Evolutionary conservation across 2,113 vertebrate genomes (phyloP).

Genomic region (Macquaria ambigua): DNA sequence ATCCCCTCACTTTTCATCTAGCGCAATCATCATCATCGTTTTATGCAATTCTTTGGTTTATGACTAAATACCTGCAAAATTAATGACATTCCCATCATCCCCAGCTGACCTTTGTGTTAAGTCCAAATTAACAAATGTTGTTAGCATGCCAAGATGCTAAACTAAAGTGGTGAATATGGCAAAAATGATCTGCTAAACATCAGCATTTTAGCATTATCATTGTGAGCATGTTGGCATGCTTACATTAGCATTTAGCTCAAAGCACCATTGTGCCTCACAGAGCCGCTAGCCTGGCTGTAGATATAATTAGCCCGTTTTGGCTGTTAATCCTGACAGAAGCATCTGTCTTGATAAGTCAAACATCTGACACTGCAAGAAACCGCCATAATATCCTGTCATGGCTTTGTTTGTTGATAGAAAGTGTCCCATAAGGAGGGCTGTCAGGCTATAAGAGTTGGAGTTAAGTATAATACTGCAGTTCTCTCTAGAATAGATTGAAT

Average conservation of each 20-base stretch:
- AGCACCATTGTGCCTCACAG: neutral
- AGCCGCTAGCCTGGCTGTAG: neutral
- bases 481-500: slow-evolving; percentile 40
- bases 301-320: neutral
- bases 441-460: slow-evolving; percentile 18
- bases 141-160: neutral
- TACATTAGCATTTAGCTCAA: neutral
- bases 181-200: neutral
- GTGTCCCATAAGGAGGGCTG: slow-evolving; percentile 3
- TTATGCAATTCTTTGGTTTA: neutral
- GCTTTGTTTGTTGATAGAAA: neutral
- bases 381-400: neutral
- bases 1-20: neutral
- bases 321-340: neutral
- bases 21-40: neutral
- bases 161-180: too few relatives aligned
- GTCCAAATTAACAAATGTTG: too few relatives aligned
- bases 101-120: neutral
- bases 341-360: neutral
- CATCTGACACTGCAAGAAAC: neutral
- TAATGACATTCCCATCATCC: neutral
- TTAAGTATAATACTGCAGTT: slow-evolving; percentile 33
- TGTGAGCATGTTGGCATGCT: neutral
- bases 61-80: neutral
- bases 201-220: neutral